Percentiles rank a stretch among this genome's conserved stretches.
phyloP scores from a whole-genome alignment of 2,888 invertebrate genomes.

The Cotesia congregata region DNA sequence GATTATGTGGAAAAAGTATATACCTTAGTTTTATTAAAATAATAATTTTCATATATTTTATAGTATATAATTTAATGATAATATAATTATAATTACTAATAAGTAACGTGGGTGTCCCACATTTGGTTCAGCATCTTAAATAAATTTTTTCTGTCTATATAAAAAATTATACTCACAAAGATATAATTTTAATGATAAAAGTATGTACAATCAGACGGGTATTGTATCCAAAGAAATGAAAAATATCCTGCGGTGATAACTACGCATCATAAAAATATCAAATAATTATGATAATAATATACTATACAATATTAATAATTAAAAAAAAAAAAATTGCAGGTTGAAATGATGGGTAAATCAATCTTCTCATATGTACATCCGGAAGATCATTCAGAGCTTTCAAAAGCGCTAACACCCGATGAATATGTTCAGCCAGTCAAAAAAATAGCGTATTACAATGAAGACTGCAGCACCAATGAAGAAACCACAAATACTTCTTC shows the following conservation, averaged over 20 bases:
- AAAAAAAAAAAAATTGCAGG: conserved; percentile 72
- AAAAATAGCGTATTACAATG: conserved; percentile 68
- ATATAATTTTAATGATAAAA: not conserved
- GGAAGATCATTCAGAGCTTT: conserved; percentile 83
- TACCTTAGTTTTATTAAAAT: not conserved
- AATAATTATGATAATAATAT: not conserved
- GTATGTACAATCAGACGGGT: conserved; percentile 46
- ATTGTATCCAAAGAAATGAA: conserved; percentile 41
- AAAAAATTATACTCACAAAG: conserved; percentile 3
- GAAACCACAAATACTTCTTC: conserved; percentile 43
- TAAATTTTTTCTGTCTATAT: conserved; percentile 1
- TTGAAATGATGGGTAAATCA: conserved; percentile 86
- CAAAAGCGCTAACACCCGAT: conserved; percentile 74
- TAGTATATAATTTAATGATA: too few species aligned
- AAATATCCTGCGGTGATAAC: conserved; percentile 46
- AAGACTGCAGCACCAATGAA: conserved; percentile 72
- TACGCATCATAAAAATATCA: conserved; percentile 21
- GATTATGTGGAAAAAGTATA: not conserved
- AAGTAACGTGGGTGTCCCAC: too few species aligned
- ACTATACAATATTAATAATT: not conserved
- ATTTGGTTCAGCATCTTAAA: too few species aligned
- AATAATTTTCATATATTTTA: too few species aligned
- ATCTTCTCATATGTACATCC: conserved; percentile 85
- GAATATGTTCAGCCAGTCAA: conserved; percentile 51
- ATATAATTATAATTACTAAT: too few species aligned